Evolutionary conservation across 2,113 vertebrate species (phyloP).

Genomic region (Hiodon tergisus): DNA sequence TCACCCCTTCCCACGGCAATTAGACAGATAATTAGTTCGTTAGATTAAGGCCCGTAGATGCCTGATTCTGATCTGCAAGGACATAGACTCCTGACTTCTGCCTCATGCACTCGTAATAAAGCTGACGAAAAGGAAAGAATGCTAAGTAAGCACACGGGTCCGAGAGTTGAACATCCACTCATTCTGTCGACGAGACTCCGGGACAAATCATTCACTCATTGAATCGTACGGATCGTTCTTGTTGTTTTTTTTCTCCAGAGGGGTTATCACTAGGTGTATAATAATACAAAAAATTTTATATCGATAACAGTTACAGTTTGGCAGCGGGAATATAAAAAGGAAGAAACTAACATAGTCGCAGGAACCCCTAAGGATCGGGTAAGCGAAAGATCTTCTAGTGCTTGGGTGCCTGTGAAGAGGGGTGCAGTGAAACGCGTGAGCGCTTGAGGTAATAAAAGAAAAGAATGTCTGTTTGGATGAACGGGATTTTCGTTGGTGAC

Average conservation of each 20-base stretch:
- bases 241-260: conserved; percentile 14
- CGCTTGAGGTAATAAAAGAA: conserved; percentile 25
- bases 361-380: conserved; percentile 44
- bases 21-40: background rate
- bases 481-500: conserved; percentile 12
- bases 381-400: conserved; percentile 32
- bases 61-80: background rate
- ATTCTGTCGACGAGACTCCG: conserved; percentile 27
- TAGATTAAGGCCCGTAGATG: background rate
- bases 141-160: conserved; percentile 55
- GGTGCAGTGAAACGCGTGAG: conserved; percentile 25
- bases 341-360: conserved; percentile 45
- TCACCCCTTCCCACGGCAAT: background rate
- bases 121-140: conserved; percentile 38
- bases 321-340: conserved; percentile 31
- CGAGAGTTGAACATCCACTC: conserved; percentile 38
- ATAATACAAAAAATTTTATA: conserved; percentile 33
- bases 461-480: conserved; percentile 23
- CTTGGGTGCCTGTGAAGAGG: conserved; percentile 33
- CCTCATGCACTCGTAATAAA: conserved; percentile 1
- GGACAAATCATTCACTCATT: conserved; percentile 32
- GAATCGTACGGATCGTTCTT: conserved; percentile 36
- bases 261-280: too few species aligned
- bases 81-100: background rate
- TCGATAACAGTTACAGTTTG: conserved; percentile 36